phyloP scores from a whole-genome alignment of 2,888 invertebrate genomes.

The Nipponacmea schrenckii region DNA sequence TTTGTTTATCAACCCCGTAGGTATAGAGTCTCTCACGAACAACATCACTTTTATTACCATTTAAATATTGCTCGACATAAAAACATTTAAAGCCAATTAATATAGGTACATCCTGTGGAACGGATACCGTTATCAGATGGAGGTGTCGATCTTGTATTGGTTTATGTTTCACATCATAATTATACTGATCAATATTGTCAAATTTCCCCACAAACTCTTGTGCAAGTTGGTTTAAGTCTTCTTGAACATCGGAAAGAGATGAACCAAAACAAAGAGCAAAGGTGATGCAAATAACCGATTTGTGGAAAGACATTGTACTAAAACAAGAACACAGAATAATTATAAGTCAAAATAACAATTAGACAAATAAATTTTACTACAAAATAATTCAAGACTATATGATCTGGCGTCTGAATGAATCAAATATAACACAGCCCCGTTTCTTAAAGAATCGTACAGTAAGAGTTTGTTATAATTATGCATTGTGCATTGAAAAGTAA shows the following conservation, averaged over 20 bases:
- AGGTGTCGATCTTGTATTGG: conserved; percentile 13
- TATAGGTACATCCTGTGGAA: conserved; percentile 8
- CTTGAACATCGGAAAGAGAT: neutral
- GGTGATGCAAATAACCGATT: neutral
- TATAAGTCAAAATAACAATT: too few relatives aligned
- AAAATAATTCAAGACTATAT: too few relatives aligned
- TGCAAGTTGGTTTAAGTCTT: conserved; percentile 4
- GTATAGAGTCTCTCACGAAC: conserved; percentile 14
- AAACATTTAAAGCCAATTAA: neutral
- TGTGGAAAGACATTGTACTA: too few relatives aligned
- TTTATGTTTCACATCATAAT: conserved; percentile 10
- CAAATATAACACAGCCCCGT: too few relatives aligned
- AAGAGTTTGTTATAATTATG: too few relatives aligned
- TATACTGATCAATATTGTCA: conserved; percentile 15
- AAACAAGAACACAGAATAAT: too few relatives aligned
- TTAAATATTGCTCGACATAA: conserved; percentile 11
- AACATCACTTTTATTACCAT: conserved; percentile 9
- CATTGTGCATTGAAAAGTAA: too few relatives aligned
- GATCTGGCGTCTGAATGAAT: too few relatives aligned
- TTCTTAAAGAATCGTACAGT: too few relatives aligned
- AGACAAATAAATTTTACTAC: too few relatives aligned
- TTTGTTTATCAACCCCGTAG: conserved; percentile 7
- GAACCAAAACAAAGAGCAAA: neutral
- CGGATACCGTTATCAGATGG: conserved; percentile 3
- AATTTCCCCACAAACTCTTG: conserved; percentile 12